Evolutionary conservation across 2,888 invertebrate species (phyloP).

Genomic region (Strigamia maritima): DNA sequence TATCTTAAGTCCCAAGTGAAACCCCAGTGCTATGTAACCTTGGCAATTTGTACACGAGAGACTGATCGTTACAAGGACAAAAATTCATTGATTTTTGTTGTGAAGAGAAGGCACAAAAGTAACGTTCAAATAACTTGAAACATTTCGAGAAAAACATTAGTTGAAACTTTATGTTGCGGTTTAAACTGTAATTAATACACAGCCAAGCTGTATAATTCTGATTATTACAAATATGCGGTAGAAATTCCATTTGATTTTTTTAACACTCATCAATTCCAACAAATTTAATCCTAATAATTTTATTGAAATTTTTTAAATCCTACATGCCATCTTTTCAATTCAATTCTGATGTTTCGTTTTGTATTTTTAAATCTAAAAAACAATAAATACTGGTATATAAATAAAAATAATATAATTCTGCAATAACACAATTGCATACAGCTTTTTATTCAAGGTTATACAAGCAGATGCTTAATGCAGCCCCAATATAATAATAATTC

Average conservation of each 20-base stretch:
- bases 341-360: no score
- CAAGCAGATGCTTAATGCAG: no score
- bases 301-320: no score
- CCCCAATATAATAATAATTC: no score
- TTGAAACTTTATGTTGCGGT: not conserved
- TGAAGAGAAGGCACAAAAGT: not conserved
- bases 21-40: constrained; percentile 3
- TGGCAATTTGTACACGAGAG: constrained; percentile 21
- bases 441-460: no score
- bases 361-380: no score
- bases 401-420: not conserved
- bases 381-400: no score
- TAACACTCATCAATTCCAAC: no score
- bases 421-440: not conserved
- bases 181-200: not conserved
- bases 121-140: not conserved
- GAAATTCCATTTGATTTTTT: no score
- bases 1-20: not conserved
- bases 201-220: not conserved
- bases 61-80: constrained; percentile 10
- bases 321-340: no score
- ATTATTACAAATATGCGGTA: no score
- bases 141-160: not conserved
- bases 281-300: no score
- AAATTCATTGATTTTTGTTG: not conserved